Percentiles rank a stretch among this genome's conserved stretches.
These are phyloP conservation scores for Corythornis vintsioides DNA, from an alignment of 2,113 vertebrate genomes.

Conservation along the genomic window DNA sequence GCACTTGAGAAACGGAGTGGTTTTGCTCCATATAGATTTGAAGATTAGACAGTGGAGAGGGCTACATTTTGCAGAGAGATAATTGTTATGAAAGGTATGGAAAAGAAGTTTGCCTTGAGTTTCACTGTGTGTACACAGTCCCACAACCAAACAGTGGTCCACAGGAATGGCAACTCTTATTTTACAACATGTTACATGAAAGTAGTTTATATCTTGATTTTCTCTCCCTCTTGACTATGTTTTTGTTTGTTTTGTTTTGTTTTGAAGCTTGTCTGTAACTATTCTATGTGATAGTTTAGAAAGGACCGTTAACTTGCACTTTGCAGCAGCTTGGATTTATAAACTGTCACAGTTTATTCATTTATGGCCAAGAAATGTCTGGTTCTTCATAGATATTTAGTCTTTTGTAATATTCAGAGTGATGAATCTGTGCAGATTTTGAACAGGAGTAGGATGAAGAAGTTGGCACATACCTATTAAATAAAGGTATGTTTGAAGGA, in stretches of 20 bases:
- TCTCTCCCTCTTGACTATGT: not conserved
- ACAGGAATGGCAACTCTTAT: not conserved
- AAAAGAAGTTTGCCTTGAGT: not conserved
- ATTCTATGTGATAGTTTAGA: conserved; percentile 3
- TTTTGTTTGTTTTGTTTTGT: not conserved
- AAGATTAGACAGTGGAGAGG: not conserved
- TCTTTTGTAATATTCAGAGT: not conserved
- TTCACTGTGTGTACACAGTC: not conserved
- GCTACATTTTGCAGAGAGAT: not conserved
- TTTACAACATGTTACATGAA: not conserved
- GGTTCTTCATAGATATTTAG: not conserved
- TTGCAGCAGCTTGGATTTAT: not conserved
- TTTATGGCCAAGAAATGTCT: conserved; percentile 11
- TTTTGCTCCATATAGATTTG: not conserved
- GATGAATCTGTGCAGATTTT: not conserved
- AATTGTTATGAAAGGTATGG: not conserved
- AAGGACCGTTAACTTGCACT: conserved; percentile 24
- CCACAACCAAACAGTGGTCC: not conserved
- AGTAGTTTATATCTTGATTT: not conserved
- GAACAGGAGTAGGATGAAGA: not conserved
- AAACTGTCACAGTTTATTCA: not conserved
- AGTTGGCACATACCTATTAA: not conserved
- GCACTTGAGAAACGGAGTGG: not conserved
- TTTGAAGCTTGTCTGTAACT: not conserved
- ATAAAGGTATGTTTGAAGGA: not conserved